Base-by-base conservation (phyloP, 2,888 invertebrate genomes). In the Erebia palarica region DNA sequence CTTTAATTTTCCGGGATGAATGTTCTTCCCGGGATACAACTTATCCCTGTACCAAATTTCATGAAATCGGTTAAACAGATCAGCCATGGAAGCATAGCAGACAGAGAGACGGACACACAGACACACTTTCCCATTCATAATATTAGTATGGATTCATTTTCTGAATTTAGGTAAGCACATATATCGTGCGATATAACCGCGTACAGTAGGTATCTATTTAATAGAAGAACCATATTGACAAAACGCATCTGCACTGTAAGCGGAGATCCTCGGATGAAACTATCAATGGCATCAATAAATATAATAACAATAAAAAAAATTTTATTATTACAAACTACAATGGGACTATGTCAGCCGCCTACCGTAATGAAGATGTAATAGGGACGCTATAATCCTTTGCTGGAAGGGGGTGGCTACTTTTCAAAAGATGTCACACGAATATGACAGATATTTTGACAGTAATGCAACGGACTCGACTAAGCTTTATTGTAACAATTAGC, bases 361-460 rank as follows among this genome's bases (percentile, higher is more conserved):
- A 89, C 92, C 91, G 84, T 92, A 93, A 93, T 93, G 93, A 93
- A 92, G 92, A 92, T 92, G 92, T 93, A 92, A 92, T 93, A 82
- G 91, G 90, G 92, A 87, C 81, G 86, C 82, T 77, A 83, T 92
- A 92, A 92, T 92, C 92, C 91, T 88, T 86, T 87, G 77, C 84
- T 80, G 89, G 59, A 67, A 91, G 89, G 91, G 91, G 92, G 92
- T 90, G 90, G 84, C 85, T 81, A 83, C 76, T 71, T 68, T 80
- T 92, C 87, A 92, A 92, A 91, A 83, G 91, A 91, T 91, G 92
- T 93, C 92, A 92, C 84, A 81, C 82, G 82, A 89, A 91, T 88
- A 91, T 93, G 93, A 93, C 92, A 92, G 92, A 86, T 93, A 92
- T 92, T 92, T 91, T 93, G 92, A 93, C 93, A 93, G 84, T 91